A percentile compares a stretch with the other conserved stretches of the same genome.
These are phyloP conservation scores for Drusus annulatus DNA, from an alignment of 1,140 invertebrate genomes.

Conservation along the genomic window DNA sequence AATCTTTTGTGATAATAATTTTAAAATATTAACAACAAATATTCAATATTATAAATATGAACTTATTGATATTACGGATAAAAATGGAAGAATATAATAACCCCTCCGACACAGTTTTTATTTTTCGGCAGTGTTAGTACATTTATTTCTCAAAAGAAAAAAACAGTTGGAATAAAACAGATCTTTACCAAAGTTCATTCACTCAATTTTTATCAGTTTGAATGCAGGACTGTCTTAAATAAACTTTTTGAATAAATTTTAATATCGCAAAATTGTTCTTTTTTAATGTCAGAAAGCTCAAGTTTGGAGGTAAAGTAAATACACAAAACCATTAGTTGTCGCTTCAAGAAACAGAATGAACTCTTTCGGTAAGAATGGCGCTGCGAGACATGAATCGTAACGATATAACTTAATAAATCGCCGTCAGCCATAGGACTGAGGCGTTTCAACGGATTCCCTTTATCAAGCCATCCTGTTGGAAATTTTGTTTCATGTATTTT, in stretches of 20 bases:
- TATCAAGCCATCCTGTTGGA: slow-evolving; percentile 50
- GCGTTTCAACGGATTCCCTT: slow-evolving; percentile 53
- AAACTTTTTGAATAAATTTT: slow-evolving; percentile 29
- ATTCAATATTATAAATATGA: no score
- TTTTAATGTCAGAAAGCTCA: slow-evolving; percentile 10
- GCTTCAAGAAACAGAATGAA: slow-evolving; percentile 25
- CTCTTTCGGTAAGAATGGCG: slow-evolving; percentile 7
- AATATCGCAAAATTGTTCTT: slow-evolving; percentile 9
- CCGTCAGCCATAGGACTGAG: slow-evolving; percentile 52
- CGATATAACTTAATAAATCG: slow-evolving; percentile 59
- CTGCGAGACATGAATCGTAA: slow-evolving; percentile 45
- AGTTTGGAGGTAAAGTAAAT: slow-evolving; percentile 39
- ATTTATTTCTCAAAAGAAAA: neutral
- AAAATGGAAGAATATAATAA: no score
- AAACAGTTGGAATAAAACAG: neutral
- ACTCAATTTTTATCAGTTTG: slow-evolving; percentile 2
- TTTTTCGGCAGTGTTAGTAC: no score
- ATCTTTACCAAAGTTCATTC: slow-evolving; percentile 21
- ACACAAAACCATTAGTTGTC: slow-evolving; percentile 32
- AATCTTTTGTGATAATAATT: no score
- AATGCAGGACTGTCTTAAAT: neutral
- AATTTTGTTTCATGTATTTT: slow-evolving; percentile 57
- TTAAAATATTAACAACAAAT: no score
- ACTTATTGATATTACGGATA: no score
- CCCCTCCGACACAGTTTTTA: no score